Base-by-base conservation (phyloP, 2,113 vertebrate genomes). In the Eretmodus cyanostictus region DNA sequence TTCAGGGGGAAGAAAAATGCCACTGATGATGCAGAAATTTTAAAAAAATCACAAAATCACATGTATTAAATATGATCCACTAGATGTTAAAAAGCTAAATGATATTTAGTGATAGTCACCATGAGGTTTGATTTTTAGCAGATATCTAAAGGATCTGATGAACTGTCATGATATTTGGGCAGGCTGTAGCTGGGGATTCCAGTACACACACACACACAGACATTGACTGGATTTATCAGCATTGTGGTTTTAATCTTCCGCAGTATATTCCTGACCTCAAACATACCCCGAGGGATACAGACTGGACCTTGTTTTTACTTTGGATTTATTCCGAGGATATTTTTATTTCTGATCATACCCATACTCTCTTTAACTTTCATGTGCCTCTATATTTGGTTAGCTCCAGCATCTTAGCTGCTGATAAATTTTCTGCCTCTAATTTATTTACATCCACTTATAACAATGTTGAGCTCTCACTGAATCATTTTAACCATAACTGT, bases 41-140 rank as follows among this genome's bases (percentile, higher is more conserved):
- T 0, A 0, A 7, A 36, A 53, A 34, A 36, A 34, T 11, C 0
- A 4, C 9, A 63, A 63, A 66, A 66, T n/a, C 10, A n/a, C 61
- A 66, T 38, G 10, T 1, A 8, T 66, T 12, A 1, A 12, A 38
- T 38, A 66, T 38, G 34, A 13, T 38, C 10, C 31, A 66, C 17
- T 38, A 66, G 17, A 66, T n/a, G 61, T 38, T 66, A n/a, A 66
- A 38, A 38, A 12, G 61, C 17, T 38, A 66, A 45, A 73, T 36
- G 59, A 63, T 36, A 63, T 63, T 61, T 59, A 59, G 0, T 19
- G 59, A 34, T 34, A 34, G 13, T 29, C 22, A 47, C 9, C 14
- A 45, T 27, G 40, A 45, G 3, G 40, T 47, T 27, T 7, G 68
- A 73, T 47, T 73, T 16, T 71, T 27, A 10, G 38, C 13, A 29